Conservation (phyloP, 1,140 invertebrate species). For the Bombus pyrosoma region DNA sequence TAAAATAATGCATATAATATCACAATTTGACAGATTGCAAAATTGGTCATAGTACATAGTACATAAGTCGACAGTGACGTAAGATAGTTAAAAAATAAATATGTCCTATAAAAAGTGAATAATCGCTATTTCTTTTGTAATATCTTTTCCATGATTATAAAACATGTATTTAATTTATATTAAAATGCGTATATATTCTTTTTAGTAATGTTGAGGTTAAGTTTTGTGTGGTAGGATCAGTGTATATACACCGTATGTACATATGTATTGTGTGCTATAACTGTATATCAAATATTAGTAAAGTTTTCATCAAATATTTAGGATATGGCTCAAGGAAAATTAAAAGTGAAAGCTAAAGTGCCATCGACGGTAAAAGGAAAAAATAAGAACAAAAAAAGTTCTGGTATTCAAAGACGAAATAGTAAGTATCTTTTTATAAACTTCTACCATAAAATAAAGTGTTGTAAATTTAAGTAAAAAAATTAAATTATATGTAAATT, state of each 20-base stretch:
- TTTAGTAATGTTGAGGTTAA: not conserved
- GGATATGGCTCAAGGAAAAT: constrained; percentile 85
- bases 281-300: no score
- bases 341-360: constrained; percentile 84
- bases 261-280: not conserved
- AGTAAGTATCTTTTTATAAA: constrained; percentile 74
- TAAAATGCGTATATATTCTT: not conserved
- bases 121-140: not conserved
- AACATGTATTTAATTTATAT: not conserved
- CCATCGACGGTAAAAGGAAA: constrained; percentile 80
- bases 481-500: not conserved
- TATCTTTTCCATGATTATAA: no score
- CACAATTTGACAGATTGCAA: not conserved
- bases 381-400: constrained; percentile 73
- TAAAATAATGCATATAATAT: not conserved
- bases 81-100: not conserved
- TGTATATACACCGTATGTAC: no score
- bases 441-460: not conserved
- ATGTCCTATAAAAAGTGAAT: not conserved
- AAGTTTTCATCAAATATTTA: not conserved
- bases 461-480: not conserved
- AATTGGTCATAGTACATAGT: not conserved
- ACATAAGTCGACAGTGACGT: not conserved
- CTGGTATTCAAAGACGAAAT: constrained; percentile 81
- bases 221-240: not conserved